Evolutionary conservation across 2,888 invertebrate genomes (phyloP).

Genomic region (Cheilosia urbana): DNA sequence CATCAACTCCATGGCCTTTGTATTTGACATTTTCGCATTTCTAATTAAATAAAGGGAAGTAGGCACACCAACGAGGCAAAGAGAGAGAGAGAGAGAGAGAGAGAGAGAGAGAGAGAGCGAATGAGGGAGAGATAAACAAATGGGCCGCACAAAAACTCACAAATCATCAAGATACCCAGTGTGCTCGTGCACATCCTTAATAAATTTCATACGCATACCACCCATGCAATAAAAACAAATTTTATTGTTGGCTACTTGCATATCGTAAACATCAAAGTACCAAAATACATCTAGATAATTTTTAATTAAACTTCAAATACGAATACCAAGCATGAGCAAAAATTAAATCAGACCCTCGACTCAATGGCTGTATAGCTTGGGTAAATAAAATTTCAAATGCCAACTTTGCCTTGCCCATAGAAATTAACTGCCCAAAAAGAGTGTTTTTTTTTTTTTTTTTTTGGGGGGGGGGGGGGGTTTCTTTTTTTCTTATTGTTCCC

Average conservation of each 20-base stretch:
- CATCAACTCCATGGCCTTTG: conserved; percentile 4
- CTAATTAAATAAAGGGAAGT: neutral
- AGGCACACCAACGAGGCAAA: too few species aligned
- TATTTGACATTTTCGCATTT: conserved; percentile 5
- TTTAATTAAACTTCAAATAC: conserved; percentile 59
- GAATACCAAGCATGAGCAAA: neutral
- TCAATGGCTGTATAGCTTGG: neutral
- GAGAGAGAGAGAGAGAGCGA: too few species aligned
- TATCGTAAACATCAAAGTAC: conserved; percentile 58
- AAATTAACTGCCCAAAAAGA: conserved; percentile 59
- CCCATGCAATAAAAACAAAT: conserved; percentile 38
- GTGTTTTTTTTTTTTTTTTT: conserved; percentile 11
- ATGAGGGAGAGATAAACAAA: neutral
- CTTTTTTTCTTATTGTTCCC: conserved; percentile 26
- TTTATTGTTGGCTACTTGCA: conserved; percentile 45
- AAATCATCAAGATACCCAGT: conserved; percentile 19
- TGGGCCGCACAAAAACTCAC: neutral
- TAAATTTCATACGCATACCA: conserved; percentile 38
- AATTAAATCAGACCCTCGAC: neutral
- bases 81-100: too few species aligned
- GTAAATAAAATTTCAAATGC: conserved; percentile 54
- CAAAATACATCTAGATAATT: conserved; percentile 62
- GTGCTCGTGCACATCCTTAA: neutral
- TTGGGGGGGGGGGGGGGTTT: too few species aligned
- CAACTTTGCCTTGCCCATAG: conserved; percentile 37